Evolutionary conservation across 2,113 vertebrate species (phyloP).

Genomic region (Albula goreensis): DNA sequence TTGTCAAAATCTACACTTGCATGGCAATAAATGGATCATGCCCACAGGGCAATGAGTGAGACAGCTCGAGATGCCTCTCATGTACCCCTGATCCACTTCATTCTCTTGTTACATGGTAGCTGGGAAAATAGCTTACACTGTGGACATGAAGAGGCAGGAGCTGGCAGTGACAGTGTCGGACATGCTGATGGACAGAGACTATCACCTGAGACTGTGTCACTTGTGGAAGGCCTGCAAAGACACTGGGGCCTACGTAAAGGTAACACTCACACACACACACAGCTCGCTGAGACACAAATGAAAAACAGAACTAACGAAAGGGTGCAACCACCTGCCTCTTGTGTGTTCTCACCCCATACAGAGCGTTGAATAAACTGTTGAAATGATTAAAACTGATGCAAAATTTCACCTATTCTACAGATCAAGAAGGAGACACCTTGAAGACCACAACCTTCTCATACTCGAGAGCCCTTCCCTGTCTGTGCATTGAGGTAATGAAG

Average conservation of each 20-base stretch:
- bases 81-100: too few relatives aligned
- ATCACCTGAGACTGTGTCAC: constrained; percentile 77
- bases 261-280: constrained; percentile 50
- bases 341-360: too few relatives aligned
- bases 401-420: constrained; percentile 53
- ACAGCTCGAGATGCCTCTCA: too few relatives aligned
- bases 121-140: constrained; percentile 66
- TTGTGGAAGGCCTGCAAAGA: constrained; percentile 75
- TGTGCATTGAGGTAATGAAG: constrained; percentile 82
- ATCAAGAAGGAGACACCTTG: constrained; percentile 68
- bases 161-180: constrained; percentile 70
- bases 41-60: too few relatives aligned
- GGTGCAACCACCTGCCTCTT: too few relatives aligned
- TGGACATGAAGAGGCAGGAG: constrained; percentile 66
- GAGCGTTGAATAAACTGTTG: too few relatives aligned
- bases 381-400: too few relatives aligned
- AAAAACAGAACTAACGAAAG: too few relatives aligned
- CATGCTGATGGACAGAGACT: constrained; percentile 65
- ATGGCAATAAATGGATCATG: too few relatives aligned
- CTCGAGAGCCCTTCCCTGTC: constrained; percentile 75
- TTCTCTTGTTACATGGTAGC: constrained; percentile 51
- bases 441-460: constrained; percentile 67
- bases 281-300: too few relatives aligned
- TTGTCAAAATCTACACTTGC: too few relatives aligned
- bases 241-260: constrained; percentile 59